Base-by-base conservation (phyloP, 2,797 vertebrate genomes). In the Mastacembelus armatus region DNA sequence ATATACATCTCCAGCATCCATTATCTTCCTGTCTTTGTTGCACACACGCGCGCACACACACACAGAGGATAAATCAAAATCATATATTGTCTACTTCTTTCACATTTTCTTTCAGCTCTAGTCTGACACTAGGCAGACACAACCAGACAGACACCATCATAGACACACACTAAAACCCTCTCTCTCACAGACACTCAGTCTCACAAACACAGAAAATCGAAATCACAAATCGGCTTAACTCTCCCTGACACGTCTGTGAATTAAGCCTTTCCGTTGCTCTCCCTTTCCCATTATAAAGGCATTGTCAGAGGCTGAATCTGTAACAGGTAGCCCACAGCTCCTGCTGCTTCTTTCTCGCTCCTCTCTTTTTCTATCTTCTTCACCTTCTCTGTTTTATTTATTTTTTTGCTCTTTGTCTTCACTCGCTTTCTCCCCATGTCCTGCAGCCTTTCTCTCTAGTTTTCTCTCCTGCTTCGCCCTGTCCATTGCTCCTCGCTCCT, bases 161-260 rank as follows among this genome's bases (percentile, higher is more conserved):
- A n/a, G n/a, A 61, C 48, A 50, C 55, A 61, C 50, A 51, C 60
- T 74, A 62, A 77, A 81, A 64, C 66, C 74, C 48, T 58, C 75
- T 72, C 66, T 83, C 84, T 85, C 87, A 85, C 81, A 84, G 79
- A 82, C 88, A 88, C 81, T 87, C 83, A 74, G 78, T 75, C 82
- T 83, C 80, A 71, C 86, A 90, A 90, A 91, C 89, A 88, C 82
- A 88, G 85, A 91, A 90, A 91, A 91, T 90, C 87, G 87, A 91
- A 91, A 91, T 92, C 89, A 88, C 88, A 90, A 91, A 91, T 91
- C 89, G 85, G 88, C 91, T 92, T 90, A 93, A 91, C 88, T 89
- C 90, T 87, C 79, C 81, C 89, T 77, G 89, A 93, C 91, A 91
- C 81, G 67, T 91, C 88, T 90, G 88, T 90, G 90, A 88, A 92